These are phyloP conservation scores for Mesoligia furuncula DNA, from an alignment of 2,888 invertebrate genomes.

Conservation along the genomic window DNA sequence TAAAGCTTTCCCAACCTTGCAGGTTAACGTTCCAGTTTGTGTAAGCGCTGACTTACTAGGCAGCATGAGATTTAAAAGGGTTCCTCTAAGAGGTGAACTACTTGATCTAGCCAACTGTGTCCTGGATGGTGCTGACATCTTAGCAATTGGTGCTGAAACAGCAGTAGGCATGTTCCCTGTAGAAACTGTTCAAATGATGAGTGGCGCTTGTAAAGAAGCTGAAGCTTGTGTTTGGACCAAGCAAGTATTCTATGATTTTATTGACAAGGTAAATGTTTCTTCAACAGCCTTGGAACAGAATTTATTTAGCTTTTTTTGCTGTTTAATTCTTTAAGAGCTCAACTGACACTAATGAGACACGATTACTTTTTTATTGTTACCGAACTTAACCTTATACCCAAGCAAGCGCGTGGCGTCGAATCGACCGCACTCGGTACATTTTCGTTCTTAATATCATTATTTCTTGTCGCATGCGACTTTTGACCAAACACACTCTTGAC, in stretches of 20 bases:
- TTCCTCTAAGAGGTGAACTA: conserved; percentile 91
- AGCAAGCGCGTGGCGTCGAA: too few relatives aligned
- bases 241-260: conserved; percentile 82
- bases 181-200: conserved; percentile 83
- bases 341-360: not conserved
- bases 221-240: conserved; percentile 92
- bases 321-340: not conserved
- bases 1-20: conserved; percentile 2
- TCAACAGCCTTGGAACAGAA: not conserved
- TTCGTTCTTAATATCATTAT: too few relatives aligned
- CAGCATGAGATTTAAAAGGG: conserved; percentile 79
- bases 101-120: conserved; percentile 94
- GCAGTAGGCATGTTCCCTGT: conserved; percentile 92
- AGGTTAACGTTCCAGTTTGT: conserved; percentile 82
- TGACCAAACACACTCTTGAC: too few relatives aligned
- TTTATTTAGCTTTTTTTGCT: not conserved
- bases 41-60: conserved; percentile 80
- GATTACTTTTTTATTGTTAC: not conserved
- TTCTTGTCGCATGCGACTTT: too few relatives aligned
- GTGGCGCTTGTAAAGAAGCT: conserved; percentile 92
- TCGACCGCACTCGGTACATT: too few relatives aligned
- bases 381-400: too few relatives aligned
- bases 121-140: conserved; percentile 93
- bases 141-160: conserved; percentile 93
- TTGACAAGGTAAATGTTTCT: conserved; percentile 76